phyloP scores from a whole-genome alignment of 2,888 invertebrate species.

The Schizaphis graminum region DNA sequence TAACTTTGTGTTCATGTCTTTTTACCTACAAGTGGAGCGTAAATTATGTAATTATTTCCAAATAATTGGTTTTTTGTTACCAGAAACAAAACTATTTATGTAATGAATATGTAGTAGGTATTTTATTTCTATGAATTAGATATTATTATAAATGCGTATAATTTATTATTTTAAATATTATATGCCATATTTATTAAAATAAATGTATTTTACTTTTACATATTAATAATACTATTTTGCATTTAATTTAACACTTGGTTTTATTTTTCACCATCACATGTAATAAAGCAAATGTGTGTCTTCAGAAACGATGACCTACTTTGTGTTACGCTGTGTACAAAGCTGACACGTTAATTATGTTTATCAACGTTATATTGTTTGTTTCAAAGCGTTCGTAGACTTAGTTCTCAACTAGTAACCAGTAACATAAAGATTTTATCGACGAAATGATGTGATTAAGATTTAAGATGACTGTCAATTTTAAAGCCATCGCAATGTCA shows the following conservation, averaged over 20 bases:
- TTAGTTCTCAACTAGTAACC: not conserved
- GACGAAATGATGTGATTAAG: not conserved
- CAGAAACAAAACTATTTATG: not conserved
- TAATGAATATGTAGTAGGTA: not conserved
- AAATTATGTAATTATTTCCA: constrained; percentile 23
- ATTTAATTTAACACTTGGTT: not conserved
- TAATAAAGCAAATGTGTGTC: not conserved
- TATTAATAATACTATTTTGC: not conserved
- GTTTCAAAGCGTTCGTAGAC: not conserved
- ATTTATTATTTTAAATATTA: not conserved
- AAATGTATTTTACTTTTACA: not conserved
- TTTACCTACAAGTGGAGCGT: not conserved
- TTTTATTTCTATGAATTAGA: not conserved
- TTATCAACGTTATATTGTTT: not conserved
- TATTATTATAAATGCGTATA: not conserved
- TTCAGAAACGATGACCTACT: not conserved
- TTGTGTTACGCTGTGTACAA: not conserved
- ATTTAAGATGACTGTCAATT: not conserved
- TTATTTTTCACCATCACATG: not conserved
- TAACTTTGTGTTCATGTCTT: not conserved
- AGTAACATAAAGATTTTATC: not conserved
- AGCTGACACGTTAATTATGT: not conserved
- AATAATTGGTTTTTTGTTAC: constrained; percentile 10
- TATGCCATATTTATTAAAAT: not conserved
- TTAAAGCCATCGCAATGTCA: not conserved